phyloP scores from a whole-genome alignment of 2,797 vertebrate species.

The Mormyrus proboscirostris region DNA sequence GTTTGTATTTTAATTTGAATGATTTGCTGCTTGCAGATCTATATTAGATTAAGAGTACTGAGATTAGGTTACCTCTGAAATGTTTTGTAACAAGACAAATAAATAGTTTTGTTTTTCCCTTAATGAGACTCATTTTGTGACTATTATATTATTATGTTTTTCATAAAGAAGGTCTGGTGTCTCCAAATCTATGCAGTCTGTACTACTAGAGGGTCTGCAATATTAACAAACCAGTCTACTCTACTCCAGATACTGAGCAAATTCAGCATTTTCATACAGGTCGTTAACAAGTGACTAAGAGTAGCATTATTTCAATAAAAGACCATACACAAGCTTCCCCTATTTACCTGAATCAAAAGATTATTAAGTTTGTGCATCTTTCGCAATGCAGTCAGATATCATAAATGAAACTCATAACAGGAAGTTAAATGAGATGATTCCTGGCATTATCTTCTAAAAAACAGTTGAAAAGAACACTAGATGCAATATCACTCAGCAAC shows the following conservation, averaged over 20 bases:
- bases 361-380: background rate
- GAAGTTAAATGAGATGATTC: background rate
- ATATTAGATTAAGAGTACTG: slow-evolving; percentile 53
- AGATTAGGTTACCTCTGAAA: slow-evolving; percentile 55
- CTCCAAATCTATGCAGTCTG: background rate
- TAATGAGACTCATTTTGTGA: slow-evolving; percentile 25
- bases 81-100: slow-evolving; percentile 69
- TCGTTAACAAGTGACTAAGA: background rate
- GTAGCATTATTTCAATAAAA: background rate
- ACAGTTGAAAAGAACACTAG: background rate
- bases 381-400: background rate
- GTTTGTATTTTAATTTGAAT: slow-evolving; percentile 50
- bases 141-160: background rate
- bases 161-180: background rate
- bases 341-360: background rate
- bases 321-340: background rate
- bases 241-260: background rate
- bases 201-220: slow-evolving; percentile 40
- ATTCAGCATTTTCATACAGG: background rate
- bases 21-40: slow-evolving; percentile 51
- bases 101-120: slow-evolving; percentile 57
- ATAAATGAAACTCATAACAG: background rate
- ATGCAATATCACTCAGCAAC: background rate
- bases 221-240: background rate
- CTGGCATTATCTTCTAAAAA: background rate